These are phyloP conservation scores for Antennarius striatus DNA, from an alignment of 2,113 vertebrate genomes.

Conservation along the genomic window DNA sequence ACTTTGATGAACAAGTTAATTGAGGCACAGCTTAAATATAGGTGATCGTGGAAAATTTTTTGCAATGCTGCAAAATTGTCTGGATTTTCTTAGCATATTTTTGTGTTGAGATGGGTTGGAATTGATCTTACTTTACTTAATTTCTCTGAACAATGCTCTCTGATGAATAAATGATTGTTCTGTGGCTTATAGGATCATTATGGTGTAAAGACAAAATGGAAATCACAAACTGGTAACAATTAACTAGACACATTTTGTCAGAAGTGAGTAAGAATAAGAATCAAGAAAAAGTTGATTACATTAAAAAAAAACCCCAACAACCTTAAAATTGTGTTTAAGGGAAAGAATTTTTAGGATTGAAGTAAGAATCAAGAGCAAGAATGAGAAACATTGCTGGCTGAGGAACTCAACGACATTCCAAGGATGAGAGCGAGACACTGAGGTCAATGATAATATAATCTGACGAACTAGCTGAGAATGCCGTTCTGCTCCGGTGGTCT, in stretches of 20 bases:
- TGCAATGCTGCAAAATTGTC: background rate
- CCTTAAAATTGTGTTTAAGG: background rate
- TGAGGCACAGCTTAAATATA: conserved; percentile 27
- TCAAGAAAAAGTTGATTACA: no score
- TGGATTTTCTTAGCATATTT: background rate
- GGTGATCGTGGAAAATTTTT: background rate
- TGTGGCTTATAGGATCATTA: background rate
- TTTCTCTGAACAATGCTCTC: conserved; percentile 21
- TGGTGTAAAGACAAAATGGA: conserved; percentile 25
- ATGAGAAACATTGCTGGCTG: conserved; percentile 26
- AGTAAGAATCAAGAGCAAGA: conserved; percentile 32
- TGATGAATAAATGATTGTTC: background rate
- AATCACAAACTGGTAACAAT: conserved; percentile 33
- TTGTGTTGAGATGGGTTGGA: no score
- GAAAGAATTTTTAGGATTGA: conserved; percentile 10
- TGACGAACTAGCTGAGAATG: conserved; percentile 66
- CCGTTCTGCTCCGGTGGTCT: conserved; percentile 70
- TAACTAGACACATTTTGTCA: conserved; percentile 48
- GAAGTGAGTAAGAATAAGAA: no score
- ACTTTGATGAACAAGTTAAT: conserved; percentile 9
- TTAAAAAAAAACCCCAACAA: conserved; percentile 1
- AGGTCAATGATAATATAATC: conserved; percentile 66
- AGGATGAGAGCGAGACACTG: conserved; percentile 13
- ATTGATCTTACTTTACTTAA: background rate
- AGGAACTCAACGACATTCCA: conserved; percentile 37